Evolutionary conservation across 2,888 invertebrate species (phyloP).

Genomic region (Coelopa pilipes): DNA sequence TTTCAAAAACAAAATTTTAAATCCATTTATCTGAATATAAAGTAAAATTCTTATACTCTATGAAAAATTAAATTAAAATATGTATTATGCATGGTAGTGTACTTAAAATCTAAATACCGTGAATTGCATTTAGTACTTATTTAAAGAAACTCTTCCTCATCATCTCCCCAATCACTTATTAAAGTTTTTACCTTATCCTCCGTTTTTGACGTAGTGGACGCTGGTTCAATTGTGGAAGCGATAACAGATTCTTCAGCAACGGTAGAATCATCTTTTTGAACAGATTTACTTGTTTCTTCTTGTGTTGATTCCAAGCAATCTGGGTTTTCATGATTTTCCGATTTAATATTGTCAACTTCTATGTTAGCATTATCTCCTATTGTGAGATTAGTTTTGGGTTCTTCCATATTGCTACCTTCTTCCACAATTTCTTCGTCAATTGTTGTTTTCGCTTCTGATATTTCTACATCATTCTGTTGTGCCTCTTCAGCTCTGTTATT

Average conservation of each 20-base stretch:
- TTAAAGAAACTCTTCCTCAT: constrained; percentile 56
- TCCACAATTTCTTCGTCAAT: no score
- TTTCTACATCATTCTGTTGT: no score
- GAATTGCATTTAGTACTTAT: neutral
- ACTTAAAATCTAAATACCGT: constrained; percentile 13
- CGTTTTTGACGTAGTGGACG: constrained; percentile 40
- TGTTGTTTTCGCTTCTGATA: no score
- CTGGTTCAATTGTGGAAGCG: constrained; percentile 14
- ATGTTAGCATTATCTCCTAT: neutral
- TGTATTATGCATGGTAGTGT: constrained; percentile 1
- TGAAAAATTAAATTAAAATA: constrained; percentile 26
- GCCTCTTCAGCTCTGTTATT: no score
- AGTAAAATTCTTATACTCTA: constrained; percentile 29
- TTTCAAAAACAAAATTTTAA: constrained; percentile 24
- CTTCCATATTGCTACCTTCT: neutral
- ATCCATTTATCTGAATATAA: constrained; percentile 15
- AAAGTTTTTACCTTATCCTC: constrained; percentile 61
- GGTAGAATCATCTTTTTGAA: neutral
- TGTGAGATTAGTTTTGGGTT: neutral
- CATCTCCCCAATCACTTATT: constrained; percentile 66
- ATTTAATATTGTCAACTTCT: neutral
- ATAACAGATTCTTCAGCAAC: constrained; percentile 7
- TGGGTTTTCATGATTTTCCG: no score
- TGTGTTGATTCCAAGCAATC: no score
- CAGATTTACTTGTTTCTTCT: no score